Conservation (phyloP, 53 echinoderm and acorn worm genomes). For the Patiria pectinifera region DNA sequence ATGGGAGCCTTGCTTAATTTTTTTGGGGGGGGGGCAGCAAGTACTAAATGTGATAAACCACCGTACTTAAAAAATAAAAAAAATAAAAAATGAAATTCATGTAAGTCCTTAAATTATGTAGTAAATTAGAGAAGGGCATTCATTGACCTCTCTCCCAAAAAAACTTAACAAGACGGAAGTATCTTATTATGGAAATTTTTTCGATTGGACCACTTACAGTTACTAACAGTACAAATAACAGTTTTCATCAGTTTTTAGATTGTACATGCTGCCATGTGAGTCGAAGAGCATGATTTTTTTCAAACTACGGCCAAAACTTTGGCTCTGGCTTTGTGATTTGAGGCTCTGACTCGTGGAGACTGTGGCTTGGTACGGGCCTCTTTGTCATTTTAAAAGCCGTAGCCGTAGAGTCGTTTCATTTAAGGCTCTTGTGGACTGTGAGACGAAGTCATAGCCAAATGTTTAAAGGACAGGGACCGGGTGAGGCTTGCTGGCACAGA, state of each 20-base stretch:
- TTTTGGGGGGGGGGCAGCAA: too few relatives aligned
- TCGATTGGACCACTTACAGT: neutral
- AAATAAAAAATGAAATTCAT: too few relatives aligned
- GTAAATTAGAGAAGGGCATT: neutral
- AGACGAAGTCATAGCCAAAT: neutral
- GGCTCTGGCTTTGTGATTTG: neutral
- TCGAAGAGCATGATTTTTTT: too few relatives aligned
- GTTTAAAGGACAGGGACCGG: neutral
- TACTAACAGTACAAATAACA: neutral
- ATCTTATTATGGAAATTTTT: too few relatives aligned
- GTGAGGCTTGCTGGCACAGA: neutral
- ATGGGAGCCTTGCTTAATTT: too few relatives aligned
- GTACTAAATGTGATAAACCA: too few relatives aligned
- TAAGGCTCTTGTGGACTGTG: neutral
- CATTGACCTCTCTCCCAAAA: neutral
- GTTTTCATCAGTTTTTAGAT: too few relatives aligned
- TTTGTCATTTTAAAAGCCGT: neutral
- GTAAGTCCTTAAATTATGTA: too few relatives aligned
- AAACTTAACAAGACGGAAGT: too few relatives aligned
- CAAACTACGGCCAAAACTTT: neutral
- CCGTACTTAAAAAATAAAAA: too few relatives aligned
- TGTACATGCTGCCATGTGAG: too few relatives aligned
- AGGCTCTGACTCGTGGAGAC: neutral
- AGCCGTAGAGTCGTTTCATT: neutral
- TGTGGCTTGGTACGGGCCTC: neutral